These are phyloP conservation scores for Strix uralensis DNA, from an alignment of 2,113 vertebrate genomes.

Conservation along the genomic window DNA sequence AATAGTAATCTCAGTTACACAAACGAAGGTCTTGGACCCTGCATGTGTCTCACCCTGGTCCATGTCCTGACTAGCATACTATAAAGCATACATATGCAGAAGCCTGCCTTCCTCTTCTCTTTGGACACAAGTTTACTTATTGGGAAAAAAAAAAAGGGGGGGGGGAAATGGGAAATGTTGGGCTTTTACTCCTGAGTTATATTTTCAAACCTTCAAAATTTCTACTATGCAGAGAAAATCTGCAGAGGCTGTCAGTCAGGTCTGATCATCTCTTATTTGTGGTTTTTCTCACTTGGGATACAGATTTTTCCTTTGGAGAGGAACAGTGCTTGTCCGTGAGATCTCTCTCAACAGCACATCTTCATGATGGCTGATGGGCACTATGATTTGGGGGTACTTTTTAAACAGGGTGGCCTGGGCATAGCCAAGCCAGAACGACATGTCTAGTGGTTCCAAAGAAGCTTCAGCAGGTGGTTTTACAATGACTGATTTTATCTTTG, in stretches of 20 bases:
- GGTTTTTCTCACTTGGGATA: neutral
- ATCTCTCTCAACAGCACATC: neutral
- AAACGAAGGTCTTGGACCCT: neutral
- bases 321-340: neutral
- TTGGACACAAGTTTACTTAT: neutral
- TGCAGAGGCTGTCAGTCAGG: neutral
- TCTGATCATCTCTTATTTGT: neutral
- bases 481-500: neutral
- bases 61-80: neutral
- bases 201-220: neutral
- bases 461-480: neutral
- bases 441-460: neutral
- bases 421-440: neutral
- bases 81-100: neutral
- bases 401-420: neutral
- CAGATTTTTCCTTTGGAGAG: neutral
- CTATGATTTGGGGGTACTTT: neutral
- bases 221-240: neutral
- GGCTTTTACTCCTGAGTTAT: neutral
- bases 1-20: neutral
- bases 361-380: neutral
- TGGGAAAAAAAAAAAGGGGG: rapidly evolving
- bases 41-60: neutral
- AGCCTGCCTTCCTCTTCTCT: neutral
- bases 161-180: neutral